These are phyloP conservation scores for Arctopsyche grandis DNA, from an alignment of 1,140 invertebrate species.

Conservation along the genomic window DNA sequence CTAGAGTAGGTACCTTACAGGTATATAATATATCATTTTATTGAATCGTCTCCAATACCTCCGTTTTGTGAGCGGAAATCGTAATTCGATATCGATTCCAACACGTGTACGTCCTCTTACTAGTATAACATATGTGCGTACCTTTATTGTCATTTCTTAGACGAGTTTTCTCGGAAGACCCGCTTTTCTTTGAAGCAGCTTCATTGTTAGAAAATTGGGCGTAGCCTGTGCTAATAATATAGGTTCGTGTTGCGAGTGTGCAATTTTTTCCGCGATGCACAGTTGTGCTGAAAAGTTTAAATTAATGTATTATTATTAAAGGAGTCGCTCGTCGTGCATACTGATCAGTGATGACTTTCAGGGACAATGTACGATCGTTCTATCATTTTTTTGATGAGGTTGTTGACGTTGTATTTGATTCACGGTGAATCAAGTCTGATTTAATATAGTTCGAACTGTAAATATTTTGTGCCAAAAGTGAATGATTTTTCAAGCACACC, in stretches of 20 bases:
- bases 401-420: neutral
- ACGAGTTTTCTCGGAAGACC: conserved; percentile 20
- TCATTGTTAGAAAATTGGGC: neutral
- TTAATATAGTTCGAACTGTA: no score
- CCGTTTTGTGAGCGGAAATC: neutral
- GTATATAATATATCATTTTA: no score
- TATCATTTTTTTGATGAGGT: neutral
- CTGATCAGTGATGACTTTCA: conserved; percentile 6
- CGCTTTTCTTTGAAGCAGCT: neutral
- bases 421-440: neutral
- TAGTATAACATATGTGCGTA: neutral
- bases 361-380: conserved; percentile 11
- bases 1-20: no score
- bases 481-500: no score
- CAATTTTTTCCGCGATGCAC: neutral
- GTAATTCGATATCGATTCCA: conserved; percentile 13
- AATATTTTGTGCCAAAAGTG: no score
- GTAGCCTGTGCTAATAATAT: conserved; percentile 20
- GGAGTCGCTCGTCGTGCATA: neutral
- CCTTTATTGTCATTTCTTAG: neutral
- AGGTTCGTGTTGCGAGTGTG: neutral
- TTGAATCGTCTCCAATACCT: no score
- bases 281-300: no score
- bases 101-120: neutral
- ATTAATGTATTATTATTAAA: neutral